phyloP scores from a whole-genome alignment of 2,888 invertebrate species.

The Steromphala cineraria region DNA sequence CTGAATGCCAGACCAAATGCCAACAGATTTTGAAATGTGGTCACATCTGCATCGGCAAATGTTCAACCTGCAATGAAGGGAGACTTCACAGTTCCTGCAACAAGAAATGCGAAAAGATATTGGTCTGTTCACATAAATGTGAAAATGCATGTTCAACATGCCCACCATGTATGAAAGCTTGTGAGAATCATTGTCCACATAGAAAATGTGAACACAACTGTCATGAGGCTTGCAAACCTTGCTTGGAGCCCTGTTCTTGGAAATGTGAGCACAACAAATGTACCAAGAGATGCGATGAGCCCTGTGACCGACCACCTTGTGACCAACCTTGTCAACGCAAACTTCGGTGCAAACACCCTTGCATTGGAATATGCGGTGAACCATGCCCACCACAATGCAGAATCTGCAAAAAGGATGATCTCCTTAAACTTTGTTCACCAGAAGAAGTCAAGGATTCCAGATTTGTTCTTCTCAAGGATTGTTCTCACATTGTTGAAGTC shows the following conservation, averaged over 20 bases:
- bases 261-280: constrained; percentile 67
- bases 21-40: constrained; percentile 11
- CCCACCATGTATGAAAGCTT: constrained; percentile 31
- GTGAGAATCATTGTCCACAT: constrained; percentile 35
- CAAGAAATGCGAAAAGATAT: constrained; percentile 21
- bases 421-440: no score
- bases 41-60: constrained; percentile 30
- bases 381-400: constrained; percentile 81
- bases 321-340: constrained; percentile 42
- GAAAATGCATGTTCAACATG: constrained; percentile 36
- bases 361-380: constrained; percentile 85
- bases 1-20: constrained; percentile 22
- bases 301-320: constrained; percentile 69
- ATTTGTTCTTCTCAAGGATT: constrained; percentile 69
- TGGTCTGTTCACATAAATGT: constrained; percentile 44
- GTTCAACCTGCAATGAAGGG: constrained; percentile 30
- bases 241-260: constrained; percentile 73
- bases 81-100: constrained; percentile 34
- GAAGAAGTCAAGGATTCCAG: constrained; percentile 71
- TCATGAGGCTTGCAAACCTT: constrained; percentile 65
- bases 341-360: constrained; percentile 50
- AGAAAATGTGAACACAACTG: constrained; percentile 62
- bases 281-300: constrained; percentile 65
- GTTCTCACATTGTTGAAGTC: constrained; percentile 73
- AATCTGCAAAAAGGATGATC: constrained; percentile 75